These are phyloP conservation scores for Rhea americana DNA, from an alignment of 2,113 vertebrate species.

Conservation along the genomic window DNA sequence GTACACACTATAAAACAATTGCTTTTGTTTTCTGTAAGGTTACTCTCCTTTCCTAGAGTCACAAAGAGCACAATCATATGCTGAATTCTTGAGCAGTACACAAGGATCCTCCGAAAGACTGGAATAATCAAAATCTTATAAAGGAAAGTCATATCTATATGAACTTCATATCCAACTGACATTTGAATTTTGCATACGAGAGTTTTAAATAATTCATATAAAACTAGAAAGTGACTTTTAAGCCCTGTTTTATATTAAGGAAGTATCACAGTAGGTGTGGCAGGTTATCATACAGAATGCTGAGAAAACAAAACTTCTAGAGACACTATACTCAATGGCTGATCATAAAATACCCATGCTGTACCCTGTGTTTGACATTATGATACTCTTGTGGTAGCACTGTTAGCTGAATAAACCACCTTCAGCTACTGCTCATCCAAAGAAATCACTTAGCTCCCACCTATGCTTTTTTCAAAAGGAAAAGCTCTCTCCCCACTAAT, in stretches of 20 bases:
- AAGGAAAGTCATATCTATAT: not conserved
- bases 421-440: not conserved
- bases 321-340: not conserved
- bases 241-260: not conserved
- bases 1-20: not conserved
- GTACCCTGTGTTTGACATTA: not conserved
- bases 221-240: not conserved
- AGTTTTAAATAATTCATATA: not conserved
- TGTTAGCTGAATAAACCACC: not conserved
- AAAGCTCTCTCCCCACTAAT: not conserved
- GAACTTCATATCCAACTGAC: not conserved
- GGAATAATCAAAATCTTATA: not conserved
- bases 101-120: not conserved
- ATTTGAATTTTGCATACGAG: not conserved
- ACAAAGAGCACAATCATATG: not conserved
- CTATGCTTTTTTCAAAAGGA: not conserved
- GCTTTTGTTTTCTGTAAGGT: not conserved
- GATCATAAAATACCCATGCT: fast-evolving
- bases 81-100: not conserved
- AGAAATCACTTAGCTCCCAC: not conserved
- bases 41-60: not conserved
- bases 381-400: not conserved
- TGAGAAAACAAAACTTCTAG: not conserved
- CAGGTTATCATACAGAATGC: not conserved
- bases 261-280: not conserved